These are phyloP conservation scores for Hirtodrosophila duncani DNA, from an alignment of 2,888 invertebrate species.

Conservation along the genomic window DNA sequence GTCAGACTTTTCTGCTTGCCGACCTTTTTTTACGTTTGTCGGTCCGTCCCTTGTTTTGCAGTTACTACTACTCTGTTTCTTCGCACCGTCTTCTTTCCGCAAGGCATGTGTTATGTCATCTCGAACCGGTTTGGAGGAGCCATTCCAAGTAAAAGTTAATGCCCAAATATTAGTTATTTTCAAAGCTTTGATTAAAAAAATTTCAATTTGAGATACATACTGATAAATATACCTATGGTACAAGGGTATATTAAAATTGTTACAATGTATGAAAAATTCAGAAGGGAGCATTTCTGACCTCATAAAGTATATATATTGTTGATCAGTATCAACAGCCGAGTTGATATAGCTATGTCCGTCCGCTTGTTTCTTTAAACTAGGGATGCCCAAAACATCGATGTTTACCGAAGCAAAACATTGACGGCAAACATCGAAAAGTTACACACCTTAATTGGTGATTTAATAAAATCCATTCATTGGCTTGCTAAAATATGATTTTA, in stretches of 20 bases:
- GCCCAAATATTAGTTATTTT: constrained; percentile 27
- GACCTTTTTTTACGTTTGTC: constrained; percentile 30
- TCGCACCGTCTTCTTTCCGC: constrained; percentile 11
- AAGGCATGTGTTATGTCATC: constrained; percentile 65
- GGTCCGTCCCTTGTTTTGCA: constrained; percentile 11
- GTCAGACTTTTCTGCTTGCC: constrained; percentile 15
- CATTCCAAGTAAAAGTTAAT: constrained; percentile 28
- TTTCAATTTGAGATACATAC: background rate
- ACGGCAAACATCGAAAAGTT: too few species aligned
- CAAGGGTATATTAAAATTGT: too few species aligned
- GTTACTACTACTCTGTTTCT: background rate
- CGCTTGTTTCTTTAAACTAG: too few species aligned
- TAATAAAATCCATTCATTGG: too few species aligned
- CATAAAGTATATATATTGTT: too few species aligned
- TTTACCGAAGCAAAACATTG: too few species aligned
- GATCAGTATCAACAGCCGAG: too few species aligned
- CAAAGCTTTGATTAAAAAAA: background rate
- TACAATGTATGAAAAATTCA: constrained; percentile 15
- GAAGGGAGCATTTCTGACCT: background rate
- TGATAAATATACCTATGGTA: too few species aligned
- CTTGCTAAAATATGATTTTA: too few species aligned
- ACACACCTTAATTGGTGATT: too few species aligned
- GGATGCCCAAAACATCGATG: too few species aligned
- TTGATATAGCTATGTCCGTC: too few species aligned
- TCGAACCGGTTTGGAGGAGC: constrained; percentile 50